phyloP scores from a whole-genome alignment of 2,797 vertebrate species.

The Ptychobarbus kaznakovi region DNA sequence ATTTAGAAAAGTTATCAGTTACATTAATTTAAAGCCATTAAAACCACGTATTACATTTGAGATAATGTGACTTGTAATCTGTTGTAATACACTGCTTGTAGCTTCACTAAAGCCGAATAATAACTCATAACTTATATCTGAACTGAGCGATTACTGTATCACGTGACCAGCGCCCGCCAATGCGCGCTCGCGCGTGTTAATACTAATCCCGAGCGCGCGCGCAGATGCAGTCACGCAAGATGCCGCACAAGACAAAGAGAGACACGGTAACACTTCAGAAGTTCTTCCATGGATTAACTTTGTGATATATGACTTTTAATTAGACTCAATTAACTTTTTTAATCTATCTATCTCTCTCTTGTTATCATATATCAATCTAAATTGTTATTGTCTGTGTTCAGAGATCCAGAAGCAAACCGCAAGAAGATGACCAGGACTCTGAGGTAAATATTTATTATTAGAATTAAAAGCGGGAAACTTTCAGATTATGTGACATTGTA shows the following conservation, averaged over 20 bases:
- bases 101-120: background rate
- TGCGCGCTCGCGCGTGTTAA: background rate
- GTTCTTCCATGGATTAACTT: background rate
- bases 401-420: conserved; percentile 73
- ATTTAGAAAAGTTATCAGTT: too few relatives aligned
- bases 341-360: background rate
- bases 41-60: too few relatives aligned
- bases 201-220: too few relatives aligned
- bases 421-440: conserved; percentile 63
- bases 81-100: background rate
- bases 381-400: conserved; percentile 69
- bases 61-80: too few relatives aligned
- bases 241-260: conserved; percentile 78
- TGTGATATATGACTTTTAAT: background rate
- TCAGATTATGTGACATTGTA: background rate
- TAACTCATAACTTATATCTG: background rate
- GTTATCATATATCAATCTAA: conserved; percentile 38
- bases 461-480: background rate
- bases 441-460: conserved; percentile 63
- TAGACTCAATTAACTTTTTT: background rate
- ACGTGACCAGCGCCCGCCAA: background rate
- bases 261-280: conserved; percentile 71
- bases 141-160: background rate
- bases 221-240: conserved; percentile 34
- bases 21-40: too few relatives aligned